These are phyloP conservation scores for Solenopsis fugax DNA, from an alignment of 1,140 invertebrate genomes.

Conservation along the genomic window DNA sequence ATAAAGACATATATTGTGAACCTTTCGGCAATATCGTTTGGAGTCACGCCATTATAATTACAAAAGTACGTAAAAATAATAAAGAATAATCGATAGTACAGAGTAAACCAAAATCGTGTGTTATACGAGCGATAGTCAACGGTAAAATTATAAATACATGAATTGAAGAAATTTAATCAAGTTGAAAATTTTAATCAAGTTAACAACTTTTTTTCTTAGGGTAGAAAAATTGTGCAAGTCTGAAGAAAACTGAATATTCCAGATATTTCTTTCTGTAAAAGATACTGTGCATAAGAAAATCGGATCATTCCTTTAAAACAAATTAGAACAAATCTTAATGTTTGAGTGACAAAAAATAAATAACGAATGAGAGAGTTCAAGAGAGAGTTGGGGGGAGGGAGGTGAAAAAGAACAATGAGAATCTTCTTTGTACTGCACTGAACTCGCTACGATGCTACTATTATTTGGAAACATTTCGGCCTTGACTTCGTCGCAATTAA, in stretches of 20 bases:
- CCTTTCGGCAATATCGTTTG: too few relatives aligned
- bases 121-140: too few relatives aligned
- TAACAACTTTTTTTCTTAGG: too few relatives aligned
- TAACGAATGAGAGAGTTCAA: not conserved
- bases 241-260: not conserved
- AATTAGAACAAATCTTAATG: conserved; percentile 23
- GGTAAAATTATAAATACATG: too few relatives aligned
- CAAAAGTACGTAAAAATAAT: too few relatives aligned
- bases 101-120: too few relatives aligned
- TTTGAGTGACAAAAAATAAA: not conserved
- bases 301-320: not conserved
- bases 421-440: not conserved
- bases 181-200: too few relatives aligned
- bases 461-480: conserved; percentile 41
- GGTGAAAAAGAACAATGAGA: not conserved
- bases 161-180: too few relatives aligned
- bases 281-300: not conserved
- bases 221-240: not conserved
- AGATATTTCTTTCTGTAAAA: not conserved
- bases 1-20: too few relatives aligned
- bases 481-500: conserved; percentile 59
- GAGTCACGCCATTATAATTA: too few relatives aligned
- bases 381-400: not conserved
- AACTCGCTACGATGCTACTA: not conserved
- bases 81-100: too few relatives aligned